Base-by-base conservation (phyloP, 2,888 invertebrate genomes). In the Carcina quercana region DNA sequence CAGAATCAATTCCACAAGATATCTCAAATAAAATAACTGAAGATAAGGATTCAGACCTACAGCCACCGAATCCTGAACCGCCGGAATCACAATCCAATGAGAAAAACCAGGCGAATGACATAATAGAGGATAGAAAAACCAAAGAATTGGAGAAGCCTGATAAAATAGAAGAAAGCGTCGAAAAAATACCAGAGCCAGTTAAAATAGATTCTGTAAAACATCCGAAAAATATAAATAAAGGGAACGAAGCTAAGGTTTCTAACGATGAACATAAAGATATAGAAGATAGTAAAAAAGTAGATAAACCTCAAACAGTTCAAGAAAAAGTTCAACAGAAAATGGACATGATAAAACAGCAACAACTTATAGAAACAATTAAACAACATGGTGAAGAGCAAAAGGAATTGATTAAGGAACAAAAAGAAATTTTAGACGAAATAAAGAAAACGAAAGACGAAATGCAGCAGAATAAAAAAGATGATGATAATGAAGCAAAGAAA, bases 331-430 rank as follows among this genome's bases (percentile, higher is more conserved):
- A 32, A 15, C 58, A 62, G 13, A 63, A 65, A 48, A 52, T 52
- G 31, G 70, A 74, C 19, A 66, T 68, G 25, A 53, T 73, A 1
- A 82, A 84, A 47, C 75, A 83, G 51, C 68, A 79, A 42, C 74
- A 86, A 45, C 58, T 90, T 6, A 75, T 89, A 17, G 87, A 88
- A 58, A 88, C 88, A 11, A 78, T 92, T 12, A 88, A 90, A 62
- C 86, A 89, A 54, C 89, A 91, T 43, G 88, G 89, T 35, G 83
- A 88, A 57, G 89, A 89, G 53, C 89, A 91, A 51, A 86, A 88
- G 49, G 86, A 90, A 59, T 66, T 92, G 38, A 79, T 91, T 17
- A 86, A 89, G 45, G 88, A 91, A 54, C 89, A 91, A 48, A 88
- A 89, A 46, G 83, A 88, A 53, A 79, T 90, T 36, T 58, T 90